These are phyloP conservation scores for Ataeniobius toweri DNA, from an alignment of 2,797 vertebrate genomes.

Conservation along the genomic window DNA sequence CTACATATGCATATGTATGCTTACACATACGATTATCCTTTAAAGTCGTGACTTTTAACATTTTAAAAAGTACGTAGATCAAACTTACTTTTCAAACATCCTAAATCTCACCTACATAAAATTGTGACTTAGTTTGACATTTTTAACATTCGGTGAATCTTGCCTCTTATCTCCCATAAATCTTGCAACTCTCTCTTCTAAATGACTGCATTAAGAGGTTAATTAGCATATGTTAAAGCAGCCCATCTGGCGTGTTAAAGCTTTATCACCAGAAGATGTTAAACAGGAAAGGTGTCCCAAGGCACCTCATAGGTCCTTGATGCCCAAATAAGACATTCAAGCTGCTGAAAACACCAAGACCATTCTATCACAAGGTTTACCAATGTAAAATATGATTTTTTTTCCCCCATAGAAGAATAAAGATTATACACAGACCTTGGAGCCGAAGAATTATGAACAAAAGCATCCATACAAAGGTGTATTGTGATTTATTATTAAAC, in stretches of 20 bases:
- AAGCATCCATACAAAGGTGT: not conserved
- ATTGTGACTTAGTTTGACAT: not conserved
- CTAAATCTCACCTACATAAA: not conserved
- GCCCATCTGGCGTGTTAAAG: conserved; percentile 40
- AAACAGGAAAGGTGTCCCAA: conserved; percentile 30
- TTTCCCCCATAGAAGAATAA: not conserved
- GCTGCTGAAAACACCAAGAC: conserved; percentile 3
- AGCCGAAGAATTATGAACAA: conserved; percentile 2
- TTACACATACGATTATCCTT: conserved; percentile 12
- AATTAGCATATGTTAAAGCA: conserved; percentile 39
- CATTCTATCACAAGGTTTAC: not conserved
- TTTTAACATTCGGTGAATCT: conserved; percentile 2
- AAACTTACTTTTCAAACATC: not conserved
- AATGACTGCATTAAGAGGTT: conserved; percentile 18
- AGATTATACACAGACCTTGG: conserved; percentile 10
- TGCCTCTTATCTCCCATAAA: conserved; percentile 22
- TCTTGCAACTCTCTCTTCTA: conserved; percentile 16
- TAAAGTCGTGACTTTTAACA: not conserved
- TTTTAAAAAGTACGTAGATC: not conserved
- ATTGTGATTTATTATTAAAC: conserved; percentile 10
- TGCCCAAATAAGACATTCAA: conserved; percentile 2
- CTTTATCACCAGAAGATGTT: conserved; percentile 30
- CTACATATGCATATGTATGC: not conserved
- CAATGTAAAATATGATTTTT: conserved; percentile 8
- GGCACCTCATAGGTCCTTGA: conserved; percentile 35